A percentile compares a stretch with the other conserved stretches of the same genome.
Evolutionary conservation across 2,888 invertebrate species (phyloP).

Genomic region (Drosophila meridiana): DNA sequence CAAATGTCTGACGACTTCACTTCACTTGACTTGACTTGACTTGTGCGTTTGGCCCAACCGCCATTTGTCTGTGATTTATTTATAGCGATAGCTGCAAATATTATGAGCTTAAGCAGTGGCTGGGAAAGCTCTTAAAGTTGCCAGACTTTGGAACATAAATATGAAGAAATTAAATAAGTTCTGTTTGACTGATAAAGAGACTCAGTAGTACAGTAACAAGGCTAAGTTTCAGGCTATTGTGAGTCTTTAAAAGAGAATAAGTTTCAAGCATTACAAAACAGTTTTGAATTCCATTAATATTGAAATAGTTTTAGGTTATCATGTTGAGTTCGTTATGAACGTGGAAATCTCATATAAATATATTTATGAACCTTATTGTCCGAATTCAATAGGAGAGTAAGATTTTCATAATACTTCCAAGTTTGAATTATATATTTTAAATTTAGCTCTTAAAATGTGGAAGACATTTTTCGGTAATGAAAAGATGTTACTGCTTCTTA

Average conservation of each 20-base stretch:
- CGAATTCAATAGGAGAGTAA: not conserved
- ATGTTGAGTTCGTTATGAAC: not conserved
- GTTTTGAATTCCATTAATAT: not conserved
- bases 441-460: not conserved
- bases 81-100: slow-evolving; percentile 3
- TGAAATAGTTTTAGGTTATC: too few relatives aligned
- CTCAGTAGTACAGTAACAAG: not conserved
- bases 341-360: not conserved
- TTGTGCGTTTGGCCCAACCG: slow-evolving; percentile 1
- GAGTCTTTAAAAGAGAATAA: not conserved
- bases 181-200: not conserved
- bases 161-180: not conserved
- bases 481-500: not conserved
- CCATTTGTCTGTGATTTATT: slow-evolving; percentile 29
- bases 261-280: not conserved
- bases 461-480: not conserved
- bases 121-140: not conserved
- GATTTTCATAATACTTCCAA: not conserved
- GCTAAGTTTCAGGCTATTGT: not conserved
- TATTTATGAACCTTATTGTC: not conserved
- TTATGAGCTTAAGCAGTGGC: not conserved
- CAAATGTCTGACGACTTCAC: slow-evolving; percentile 16
- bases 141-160: not conserved
- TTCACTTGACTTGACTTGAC: not conserved
- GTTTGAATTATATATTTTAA: not conserved